Percentiles rank a stretch among this genome's conserved stretches.
These are phyloP conservation scores for Microcebus tavaratra DNA, from an alignment of 2,113 vertebrate species.

Conservation along the genomic window DNA sequence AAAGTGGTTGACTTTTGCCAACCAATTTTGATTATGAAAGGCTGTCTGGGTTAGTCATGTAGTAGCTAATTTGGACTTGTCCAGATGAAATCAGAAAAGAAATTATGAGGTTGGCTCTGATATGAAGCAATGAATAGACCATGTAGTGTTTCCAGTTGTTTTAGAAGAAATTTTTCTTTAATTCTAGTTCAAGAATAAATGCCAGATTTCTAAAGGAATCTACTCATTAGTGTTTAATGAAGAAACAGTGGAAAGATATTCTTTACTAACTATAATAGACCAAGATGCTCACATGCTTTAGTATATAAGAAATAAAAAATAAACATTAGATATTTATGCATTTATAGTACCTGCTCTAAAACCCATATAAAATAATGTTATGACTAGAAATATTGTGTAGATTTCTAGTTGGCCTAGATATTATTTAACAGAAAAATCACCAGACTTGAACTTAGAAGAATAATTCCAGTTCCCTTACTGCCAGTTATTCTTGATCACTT, in stretches of 20 bases:
- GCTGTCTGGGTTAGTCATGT: background rate
- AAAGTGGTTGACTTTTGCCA: slow-evolving; percentile 12
- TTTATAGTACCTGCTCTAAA: background rate
- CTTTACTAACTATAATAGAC: background rate
- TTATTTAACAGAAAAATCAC: background rate
- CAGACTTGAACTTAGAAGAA: background rate
- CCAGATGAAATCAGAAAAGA: slow-evolving; percentile 48
- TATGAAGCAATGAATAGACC: slow-evolving; percentile 20
- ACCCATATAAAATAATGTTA: background rate
- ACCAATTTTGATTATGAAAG: slow-evolving; percentile 55
- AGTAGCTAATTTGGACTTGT: slow-evolving; percentile 58
- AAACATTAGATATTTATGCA: background rate
- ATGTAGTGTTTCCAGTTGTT: background rate
- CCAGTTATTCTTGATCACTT: background rate
- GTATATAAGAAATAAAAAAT: slow-evolving; percentile 15
- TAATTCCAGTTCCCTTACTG: background rate
- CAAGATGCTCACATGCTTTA: background rate
- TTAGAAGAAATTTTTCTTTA: slow-evolving; percentile 47
- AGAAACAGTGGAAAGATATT: slow-evolving; percentile 34
- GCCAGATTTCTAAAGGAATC: slow-evolving; percentile 28
- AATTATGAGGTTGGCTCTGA: slow-evolving; percentile 34
- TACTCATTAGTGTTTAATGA: background rate
- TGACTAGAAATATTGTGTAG: background rate
- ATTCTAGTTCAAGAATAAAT: slow-evolving; percentile 30
- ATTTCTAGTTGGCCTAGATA: background rate